Conservation (phyloP, 2,888 invertebrate species). For the Agrochola circellaris region DNA sequence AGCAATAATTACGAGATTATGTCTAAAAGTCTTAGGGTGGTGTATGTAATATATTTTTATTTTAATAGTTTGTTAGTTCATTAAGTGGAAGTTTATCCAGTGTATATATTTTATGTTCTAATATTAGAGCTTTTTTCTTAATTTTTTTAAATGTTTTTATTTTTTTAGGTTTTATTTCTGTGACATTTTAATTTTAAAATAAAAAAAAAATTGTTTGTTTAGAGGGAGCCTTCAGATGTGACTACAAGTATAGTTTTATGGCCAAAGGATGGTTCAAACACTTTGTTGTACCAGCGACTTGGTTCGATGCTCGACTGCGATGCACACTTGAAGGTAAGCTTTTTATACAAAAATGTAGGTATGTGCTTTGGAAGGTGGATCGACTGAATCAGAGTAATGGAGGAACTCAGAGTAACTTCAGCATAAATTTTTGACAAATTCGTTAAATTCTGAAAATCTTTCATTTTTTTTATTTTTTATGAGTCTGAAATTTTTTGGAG, state of each 20-base stretch:
- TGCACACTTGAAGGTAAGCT: slow-evolving; percentile 44
- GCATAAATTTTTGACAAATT: background rate
- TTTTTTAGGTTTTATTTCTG: no score
- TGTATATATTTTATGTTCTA: background rate
- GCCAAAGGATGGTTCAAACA: slow-evolving; percentile 48
- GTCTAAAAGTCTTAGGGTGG: no score
- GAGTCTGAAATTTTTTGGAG: no score
- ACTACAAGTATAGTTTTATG: slow-evolving; percentile 38
- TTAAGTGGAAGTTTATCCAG: background rate
- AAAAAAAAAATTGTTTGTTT: background rate
- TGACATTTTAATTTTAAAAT: background rate
- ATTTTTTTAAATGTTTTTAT: no score
- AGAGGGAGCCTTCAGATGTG: slow-evolving; percentile 46
- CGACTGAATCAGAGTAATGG: background rate
- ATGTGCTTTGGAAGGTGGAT: background rate
- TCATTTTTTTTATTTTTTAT: no score
- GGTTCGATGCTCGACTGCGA: slow-evolving; percentile 45
- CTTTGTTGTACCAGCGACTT: slow-evolving; percentile 39
- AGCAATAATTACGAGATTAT: no score
- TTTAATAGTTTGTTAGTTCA: background rate
- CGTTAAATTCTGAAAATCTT: no score
- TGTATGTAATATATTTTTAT: no score
- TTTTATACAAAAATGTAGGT: background rate
- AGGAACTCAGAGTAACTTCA: background rate
- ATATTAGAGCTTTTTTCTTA: no score